Conservation (phyloP, 2,797 vertebrate genomes). For the Caiman crocodilus region DNA sequence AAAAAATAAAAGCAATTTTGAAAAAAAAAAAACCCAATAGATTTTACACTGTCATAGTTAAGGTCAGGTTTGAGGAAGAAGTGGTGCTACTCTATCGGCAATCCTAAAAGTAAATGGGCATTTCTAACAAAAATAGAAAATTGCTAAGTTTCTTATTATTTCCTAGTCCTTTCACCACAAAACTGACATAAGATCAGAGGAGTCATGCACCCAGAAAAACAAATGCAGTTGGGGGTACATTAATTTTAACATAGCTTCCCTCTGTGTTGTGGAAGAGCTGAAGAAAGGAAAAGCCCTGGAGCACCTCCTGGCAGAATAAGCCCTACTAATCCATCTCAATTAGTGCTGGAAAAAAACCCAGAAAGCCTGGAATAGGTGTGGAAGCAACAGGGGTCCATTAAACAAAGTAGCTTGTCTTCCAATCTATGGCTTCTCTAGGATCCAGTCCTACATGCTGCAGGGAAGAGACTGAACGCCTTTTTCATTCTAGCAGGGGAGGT, state of each 20-base stretch:
- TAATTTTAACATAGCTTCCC: neutral
- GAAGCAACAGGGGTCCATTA: neutral
- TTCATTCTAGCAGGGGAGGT: neutral
- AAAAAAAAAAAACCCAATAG: neutral
- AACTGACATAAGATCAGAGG: neutral
- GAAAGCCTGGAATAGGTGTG: neutral
- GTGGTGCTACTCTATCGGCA: neutral
- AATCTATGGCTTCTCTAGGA: neutral
- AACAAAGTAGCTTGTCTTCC: neutral
- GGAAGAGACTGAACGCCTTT: no score
- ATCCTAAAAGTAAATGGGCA: neutral
- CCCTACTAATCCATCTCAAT: neutral
- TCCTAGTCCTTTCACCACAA: neutral
- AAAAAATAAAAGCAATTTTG: no score
- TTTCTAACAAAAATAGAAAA: neutral
- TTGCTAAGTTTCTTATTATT: neutral
- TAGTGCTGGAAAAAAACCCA: neutral
- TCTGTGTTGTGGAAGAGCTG: neutral
- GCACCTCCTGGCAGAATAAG: neutral
- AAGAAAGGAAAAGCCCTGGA: neutral
- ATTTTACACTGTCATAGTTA: neutral
- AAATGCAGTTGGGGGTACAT: neutral
- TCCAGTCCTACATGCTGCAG: no score
- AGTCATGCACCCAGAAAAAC: neutral
- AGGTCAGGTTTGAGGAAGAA: neutral